A percentile compares a stretch with the other conserved stretches of the same genome.
Conservation (phyloP, 1,140 invertebrate species). For the Kradibia gibbosae region DNA sequence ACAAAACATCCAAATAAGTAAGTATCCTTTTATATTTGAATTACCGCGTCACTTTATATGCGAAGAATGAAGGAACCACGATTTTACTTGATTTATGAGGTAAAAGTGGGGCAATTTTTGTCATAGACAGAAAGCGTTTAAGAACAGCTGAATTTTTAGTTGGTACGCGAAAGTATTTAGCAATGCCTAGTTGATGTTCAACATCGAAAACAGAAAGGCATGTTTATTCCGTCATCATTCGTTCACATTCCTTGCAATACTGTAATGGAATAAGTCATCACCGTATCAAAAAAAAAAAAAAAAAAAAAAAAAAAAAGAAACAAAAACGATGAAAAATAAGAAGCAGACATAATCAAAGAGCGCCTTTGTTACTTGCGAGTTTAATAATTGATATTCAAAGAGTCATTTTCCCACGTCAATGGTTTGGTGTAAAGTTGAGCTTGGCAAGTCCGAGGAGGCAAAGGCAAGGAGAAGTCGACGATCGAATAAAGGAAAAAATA, state of each 20-base stretch:
- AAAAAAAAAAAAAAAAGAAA: constrained; percentile 11
- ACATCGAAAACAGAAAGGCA: not conserved
- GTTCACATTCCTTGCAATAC: constrained; percentile 4
- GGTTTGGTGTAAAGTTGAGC: constrained; percentile 4
- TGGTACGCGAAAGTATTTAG: not conserved
- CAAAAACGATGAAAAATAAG: not conserved
- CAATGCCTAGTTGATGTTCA: not conserved
- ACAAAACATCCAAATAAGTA: too few species aligned
- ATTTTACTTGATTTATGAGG: not conserved
- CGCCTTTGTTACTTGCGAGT: constrained; percentile 18
- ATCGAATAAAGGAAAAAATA: not conserved
- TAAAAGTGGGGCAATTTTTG: not conserved
- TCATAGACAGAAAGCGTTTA: not conserved
- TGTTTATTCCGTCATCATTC: not conserved
- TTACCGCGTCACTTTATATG: not conserved
- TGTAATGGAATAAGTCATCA: not conserved
- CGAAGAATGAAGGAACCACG: not conserved
- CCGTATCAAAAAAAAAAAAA: not conserved
- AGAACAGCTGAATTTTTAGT: not conserved
- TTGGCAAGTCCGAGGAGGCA: not conserved
- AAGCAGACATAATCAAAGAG: not conserved
- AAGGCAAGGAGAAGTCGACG: not conserved
- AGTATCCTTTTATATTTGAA: not conserved
- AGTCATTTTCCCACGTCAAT: constrained; percentile 16
- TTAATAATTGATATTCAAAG: constrained; percentile 36